These are phyloP conservation scores for Catostylus mosaicus DNA, from an alignment of 30 jellyfish, hydroid and myxozoan genomes.

Conservation along the genomic window DNA sequence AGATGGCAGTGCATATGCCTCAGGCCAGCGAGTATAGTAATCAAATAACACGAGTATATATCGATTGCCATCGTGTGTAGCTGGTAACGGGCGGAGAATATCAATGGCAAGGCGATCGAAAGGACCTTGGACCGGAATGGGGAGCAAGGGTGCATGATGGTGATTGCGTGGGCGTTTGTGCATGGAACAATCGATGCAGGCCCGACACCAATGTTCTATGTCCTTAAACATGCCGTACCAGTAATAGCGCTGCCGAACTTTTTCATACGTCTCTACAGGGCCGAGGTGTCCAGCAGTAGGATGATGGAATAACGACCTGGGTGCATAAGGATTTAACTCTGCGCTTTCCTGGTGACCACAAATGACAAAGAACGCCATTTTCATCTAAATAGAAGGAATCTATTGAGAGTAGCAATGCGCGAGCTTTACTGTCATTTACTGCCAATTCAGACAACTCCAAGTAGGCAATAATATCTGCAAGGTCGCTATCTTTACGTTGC, in stretches of 20 bases:
- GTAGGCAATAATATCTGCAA: slow-evolving; percentile 10
- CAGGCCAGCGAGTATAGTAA: too few relatives aligned
- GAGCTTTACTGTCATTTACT: background rate
- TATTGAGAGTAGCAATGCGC: slow-evolving; percentile 15
- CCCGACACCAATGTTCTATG: slow-evolving; percentile 62
- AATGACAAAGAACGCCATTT: slow-evolving; percentile 34
- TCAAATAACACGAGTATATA: too few relatives aligned
- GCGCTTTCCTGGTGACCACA: slow-evolving; percentile 58
- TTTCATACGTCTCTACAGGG: slow-evolving; percentile 43
- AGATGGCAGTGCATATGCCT: too few relatives aligned
- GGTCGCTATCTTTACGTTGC: slow-evolving; percentile 22
- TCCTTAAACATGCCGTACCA: slow-evolving; percentile 60
- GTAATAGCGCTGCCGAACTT: slow-evolving; percentile 28
- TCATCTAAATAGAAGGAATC: slow-evolving; percentile 16
- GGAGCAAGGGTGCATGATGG: too few relatives aligned
- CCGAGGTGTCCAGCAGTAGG: slow-evolving; percentile 59
- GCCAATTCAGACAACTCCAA: slow-evolving; percentile 31
- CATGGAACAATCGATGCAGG: slow-evolving; percentile 69
- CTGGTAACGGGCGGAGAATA: too few relatives aligned
- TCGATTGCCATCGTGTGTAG: too few relatives aligned
- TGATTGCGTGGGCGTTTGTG: too few relatives aligned
- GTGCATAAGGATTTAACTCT: slow-evolving; percentile 6
- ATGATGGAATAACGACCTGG: slow-evolving; percentile 46
- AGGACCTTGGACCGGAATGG: too few relatives aligned
- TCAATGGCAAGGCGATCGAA: too few relatives aligned